These are phyloP conservation scores for Drosophila multiciliata DNA, from an alignment of 2,888 invertebrate genomes.

Conservation along the genomic window DNA sequence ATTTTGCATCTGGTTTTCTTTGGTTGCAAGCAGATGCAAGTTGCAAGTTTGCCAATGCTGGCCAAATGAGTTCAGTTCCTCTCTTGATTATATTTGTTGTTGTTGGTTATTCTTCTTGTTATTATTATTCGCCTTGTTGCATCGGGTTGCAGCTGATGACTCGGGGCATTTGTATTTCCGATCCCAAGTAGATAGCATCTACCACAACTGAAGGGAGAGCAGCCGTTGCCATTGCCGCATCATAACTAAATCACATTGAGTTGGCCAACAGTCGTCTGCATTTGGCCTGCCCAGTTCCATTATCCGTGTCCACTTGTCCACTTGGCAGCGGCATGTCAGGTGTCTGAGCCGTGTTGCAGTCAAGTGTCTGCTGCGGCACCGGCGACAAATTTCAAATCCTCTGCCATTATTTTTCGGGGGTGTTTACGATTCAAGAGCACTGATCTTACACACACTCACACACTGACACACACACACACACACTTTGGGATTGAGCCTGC, in stretches of 20 bases:
- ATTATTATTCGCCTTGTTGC: slow-evolving; percentile 7
- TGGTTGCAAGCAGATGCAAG: background rate
- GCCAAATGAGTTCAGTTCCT: background rate
- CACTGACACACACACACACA: slow-evolving; percentile 8
- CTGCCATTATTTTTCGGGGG: slow-evolving; percentile 30
- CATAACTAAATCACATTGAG: slow-evolving; percentile 67
- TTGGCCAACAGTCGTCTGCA: slow-evolving; percentile 11
- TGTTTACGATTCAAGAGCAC: slow-evolving; percentile 48
- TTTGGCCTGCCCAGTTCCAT: slow-evolving; percentile 4
- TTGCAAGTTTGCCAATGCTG: background rate
- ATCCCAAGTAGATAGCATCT: slow-evolving; percentile 57
- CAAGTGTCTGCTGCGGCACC: slow-evolving; percentile 46
- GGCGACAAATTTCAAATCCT: slow-evolving; percentile 57
- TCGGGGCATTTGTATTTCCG: slow-evolving; percentile 71
- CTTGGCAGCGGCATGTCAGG: slow-evolving; percentile 48
- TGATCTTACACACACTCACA: slow-evolving; percentile 21
- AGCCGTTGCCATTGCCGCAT: slow-evolving; percentile 22
- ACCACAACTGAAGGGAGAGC: slow-evolving; percentile 30
- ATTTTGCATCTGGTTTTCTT: background rate
- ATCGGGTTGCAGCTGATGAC: slow-evolving; percentile 65
- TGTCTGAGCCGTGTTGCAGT: slow-evolving; percentile 57
- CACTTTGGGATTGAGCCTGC: slow-evolving; percentile 43
- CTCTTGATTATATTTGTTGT: background rate
- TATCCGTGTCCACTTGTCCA: slow-evolving; percentile 25
- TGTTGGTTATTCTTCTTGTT: background rate